phyloP scores from a whole-genome alignment of 2,888 invertebrate genomes.

The Cylloceria caligata region DNA sequence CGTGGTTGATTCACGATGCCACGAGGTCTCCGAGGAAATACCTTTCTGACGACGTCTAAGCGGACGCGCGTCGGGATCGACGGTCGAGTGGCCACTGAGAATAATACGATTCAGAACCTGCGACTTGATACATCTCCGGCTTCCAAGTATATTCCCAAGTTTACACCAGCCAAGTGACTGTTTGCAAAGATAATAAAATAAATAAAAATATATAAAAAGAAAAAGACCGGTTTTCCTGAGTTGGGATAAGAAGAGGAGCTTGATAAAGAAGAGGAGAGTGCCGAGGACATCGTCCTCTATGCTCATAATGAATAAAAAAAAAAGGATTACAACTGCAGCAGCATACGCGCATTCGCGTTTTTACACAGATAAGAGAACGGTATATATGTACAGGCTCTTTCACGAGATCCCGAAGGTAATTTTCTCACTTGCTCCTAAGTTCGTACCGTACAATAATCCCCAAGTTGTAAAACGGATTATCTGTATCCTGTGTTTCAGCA shows the following conservation, averaged over 20 bases:
- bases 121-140: neutral
- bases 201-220: neutral
- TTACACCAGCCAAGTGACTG: neutral
- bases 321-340: neutral
- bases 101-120: neutral
- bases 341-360: neutral
- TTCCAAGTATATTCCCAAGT: neutral
- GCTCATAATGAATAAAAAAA: conserved; percentile 1
- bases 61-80: neutral
- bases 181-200: too few species aligned
- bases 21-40: conserved; percentile 8
- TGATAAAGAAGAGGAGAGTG: neutral
- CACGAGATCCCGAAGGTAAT: conserved; percentile 9
- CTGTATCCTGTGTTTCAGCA: conserved; percentile 37
- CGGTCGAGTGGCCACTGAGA: conserved; percentile 1
- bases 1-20: neutral
- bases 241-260: neutral
- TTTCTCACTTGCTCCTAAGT: conserved; percentile 9
- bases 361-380: neutral
- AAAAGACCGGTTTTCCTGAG: neutral
- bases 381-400: neutral
- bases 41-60: neutral
- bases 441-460: conserved; percentile 12
- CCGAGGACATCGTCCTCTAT: neutral
- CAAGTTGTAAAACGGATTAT: conserved; percentile 54